Conservation (phyloP, 2,113 vertebrate species). For the Stomatorhinus ivindoensis region DNA sequence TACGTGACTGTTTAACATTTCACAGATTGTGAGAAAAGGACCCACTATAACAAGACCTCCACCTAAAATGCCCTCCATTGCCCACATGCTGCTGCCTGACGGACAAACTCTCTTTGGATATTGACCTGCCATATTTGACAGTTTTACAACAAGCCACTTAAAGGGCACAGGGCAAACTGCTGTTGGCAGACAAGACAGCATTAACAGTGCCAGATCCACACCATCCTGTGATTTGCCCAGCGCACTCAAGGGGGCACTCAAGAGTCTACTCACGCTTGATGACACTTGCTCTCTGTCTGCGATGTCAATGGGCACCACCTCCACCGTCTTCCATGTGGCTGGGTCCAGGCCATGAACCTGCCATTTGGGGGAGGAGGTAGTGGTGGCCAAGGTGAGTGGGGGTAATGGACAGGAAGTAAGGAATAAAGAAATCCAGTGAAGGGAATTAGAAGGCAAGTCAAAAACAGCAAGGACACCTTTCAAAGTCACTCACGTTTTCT, state of each 20-base stretch:
- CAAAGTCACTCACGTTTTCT: conserved; percentile 82
- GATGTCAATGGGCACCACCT: conserved; percentile 88
- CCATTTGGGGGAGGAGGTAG: neutral
- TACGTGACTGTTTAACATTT: neutral
- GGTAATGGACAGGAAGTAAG: neutral
- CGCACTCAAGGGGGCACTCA: neutral
- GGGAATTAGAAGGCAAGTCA: neutral
- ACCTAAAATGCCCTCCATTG: neutral
- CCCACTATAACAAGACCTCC: neutral
- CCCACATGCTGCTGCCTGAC: too few relatives aligned
- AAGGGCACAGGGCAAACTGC: neutral
- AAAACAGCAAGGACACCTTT: neutral
- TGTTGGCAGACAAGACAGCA: neutral
- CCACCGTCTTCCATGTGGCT: conserved; percentile 83
- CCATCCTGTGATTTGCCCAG: too few relatives aligned
- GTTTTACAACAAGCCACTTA: conserved; percentile 1
- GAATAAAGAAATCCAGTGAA: neutral
- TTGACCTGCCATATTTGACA: neutral
- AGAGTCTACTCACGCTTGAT: conserved; percentile 66
- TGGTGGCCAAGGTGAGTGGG: neutral
- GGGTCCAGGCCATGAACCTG: conserved; percentile 91
- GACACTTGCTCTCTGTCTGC: conserved; percentile 84
- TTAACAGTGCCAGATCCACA: neutral
- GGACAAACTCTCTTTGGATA: neutral
- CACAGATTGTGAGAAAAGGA: neutral